phyloP scores from a whole-genome alignment of 1,140 invertebrate species.

The Aethina tumida region DNA sequence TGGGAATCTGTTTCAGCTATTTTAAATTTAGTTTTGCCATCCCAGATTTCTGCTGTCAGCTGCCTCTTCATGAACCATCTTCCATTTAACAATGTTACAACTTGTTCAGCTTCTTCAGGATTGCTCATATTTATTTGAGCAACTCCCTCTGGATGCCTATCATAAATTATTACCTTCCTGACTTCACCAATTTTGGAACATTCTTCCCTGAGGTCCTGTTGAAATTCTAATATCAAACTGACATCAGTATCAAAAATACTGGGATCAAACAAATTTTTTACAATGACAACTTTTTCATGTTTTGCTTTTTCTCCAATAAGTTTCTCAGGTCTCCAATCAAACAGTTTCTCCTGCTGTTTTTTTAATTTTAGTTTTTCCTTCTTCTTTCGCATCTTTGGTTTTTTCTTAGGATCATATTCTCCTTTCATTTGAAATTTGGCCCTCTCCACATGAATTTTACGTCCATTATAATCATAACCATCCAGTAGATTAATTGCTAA shows the following conservation, averaged over 20 bases:
- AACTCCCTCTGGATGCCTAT: constrained; percentile 90
- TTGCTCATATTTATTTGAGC: constrained; percentile 86
- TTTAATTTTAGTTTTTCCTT: constrained; percentile 86
- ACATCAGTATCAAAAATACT: constrained; percentile 85
- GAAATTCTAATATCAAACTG: constrained; percentile 78
- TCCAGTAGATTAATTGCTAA: constrained; percentile 89
- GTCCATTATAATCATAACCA: constrained; percentile 69
- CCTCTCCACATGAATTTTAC: constrained; percentile 77
- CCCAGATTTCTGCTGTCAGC: constrained; percentile 83
- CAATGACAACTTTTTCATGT: constrained; percentile 82
- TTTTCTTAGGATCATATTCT: constrained; percentile 84
- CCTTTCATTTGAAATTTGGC: constrained; percentile 96
- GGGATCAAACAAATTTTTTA: constrained; percentile 91
- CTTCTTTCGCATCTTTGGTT: constrained; percentile 85
- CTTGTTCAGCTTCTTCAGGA: constrained; percentile 83
- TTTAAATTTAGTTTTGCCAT: constrained; percentile 91
- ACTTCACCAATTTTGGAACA: constrained; percentile 88
- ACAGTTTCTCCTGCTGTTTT: constrained; percentile 89
- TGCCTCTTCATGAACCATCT: constrained; percentile 83
- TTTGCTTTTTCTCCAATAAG: constrained; percentile 71
- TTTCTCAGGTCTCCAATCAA: constrained; percentile 95
- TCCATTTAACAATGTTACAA: constrained; percentile 79
- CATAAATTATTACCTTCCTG: constrained; percentile 85
- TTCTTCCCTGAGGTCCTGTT: constrained; percentile 83
- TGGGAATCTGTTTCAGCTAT: constrained; percentile 87